phyloP scores from a whole-genome alignment of 2,888 invertebrate genomes.

The Agriotes lineatus region DNA sequence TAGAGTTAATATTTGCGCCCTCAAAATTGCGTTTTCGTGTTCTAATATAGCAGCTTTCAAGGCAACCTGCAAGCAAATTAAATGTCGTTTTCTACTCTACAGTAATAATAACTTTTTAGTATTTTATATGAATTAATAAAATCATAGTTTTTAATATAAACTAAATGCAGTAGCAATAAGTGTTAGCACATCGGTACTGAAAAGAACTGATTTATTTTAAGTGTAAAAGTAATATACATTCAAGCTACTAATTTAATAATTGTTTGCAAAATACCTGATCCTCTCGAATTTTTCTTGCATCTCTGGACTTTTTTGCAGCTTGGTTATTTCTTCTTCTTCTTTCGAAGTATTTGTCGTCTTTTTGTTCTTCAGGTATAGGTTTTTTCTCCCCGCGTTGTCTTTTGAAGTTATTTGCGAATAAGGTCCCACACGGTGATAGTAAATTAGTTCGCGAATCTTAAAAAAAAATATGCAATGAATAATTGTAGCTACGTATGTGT shows the following conservation, averaged over 20 bases:
- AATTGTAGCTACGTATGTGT: not conserved
- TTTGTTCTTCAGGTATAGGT: slow-evolving; percentile 87
- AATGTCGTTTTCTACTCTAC: no score
- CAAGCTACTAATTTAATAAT: no score
- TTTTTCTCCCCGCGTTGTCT: slow-evolving; percentile 85
- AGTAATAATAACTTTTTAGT: no score
- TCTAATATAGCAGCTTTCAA: slow-evolving; percentile 86
- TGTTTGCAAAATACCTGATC: no score
- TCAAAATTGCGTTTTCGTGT: slow-evolving; percentile 88
- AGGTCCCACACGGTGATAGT: slow-evolving; percentile 25
- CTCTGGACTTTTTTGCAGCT: slow-evolving; percentile 92
- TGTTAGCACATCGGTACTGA: no score
- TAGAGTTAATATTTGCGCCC: slow-evolving; percentile 84
- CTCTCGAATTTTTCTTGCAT: slow-evolving; percentile 87
- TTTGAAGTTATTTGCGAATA: slow-evolving; percentile 57
- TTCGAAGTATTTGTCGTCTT: slow-evolving; percentile 92
- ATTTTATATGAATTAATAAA: no score
- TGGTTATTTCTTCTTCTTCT: slow-evolving; percentile 88
- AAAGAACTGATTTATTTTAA: no score
- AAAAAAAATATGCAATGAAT: no score
- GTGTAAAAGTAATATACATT: no score
- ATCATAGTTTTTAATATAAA: no score
- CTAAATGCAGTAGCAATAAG: no score
- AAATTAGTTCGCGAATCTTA: slow-evolving; percentile 19
- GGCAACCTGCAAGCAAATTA: slow-evolving; percentile 77